Percentiles rank a stretch among this genome's conserved stretches.
Evolutionary conservation across 2,113 vertebrate genomes (phyloP).

Genomic region (Dendropsophus ebraccatus): DNA sequence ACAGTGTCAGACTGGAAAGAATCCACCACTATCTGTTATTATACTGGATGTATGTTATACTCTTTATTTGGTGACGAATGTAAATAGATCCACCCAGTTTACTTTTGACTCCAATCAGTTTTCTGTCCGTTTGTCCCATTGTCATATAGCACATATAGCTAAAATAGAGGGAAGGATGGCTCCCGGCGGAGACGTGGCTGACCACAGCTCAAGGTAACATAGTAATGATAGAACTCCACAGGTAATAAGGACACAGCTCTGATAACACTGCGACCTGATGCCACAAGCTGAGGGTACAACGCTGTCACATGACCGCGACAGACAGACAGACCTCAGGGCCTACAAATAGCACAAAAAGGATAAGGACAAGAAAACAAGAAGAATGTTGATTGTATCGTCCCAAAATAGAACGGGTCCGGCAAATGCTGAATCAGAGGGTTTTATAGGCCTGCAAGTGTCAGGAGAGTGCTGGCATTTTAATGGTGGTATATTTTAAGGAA

Average conservation of each 20-base stretch:
- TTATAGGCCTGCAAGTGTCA: constrained; percentile 51
- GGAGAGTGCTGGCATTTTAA: constrained; percentile 56
- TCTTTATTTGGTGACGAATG: no score
- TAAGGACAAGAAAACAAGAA: not conserved
- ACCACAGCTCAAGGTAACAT: not conserved
- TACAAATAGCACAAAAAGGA: constrained; percentile 31
- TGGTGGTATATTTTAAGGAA: constrained; percentile 51
- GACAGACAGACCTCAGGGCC: not conserved
- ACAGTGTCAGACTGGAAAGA: no score
- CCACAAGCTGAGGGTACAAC: not conserved
- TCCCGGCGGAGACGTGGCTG: not conserved
- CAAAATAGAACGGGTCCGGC: constrained; percentile 38
- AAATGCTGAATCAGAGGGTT: constrained; percentile 45
- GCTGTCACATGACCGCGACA: not conserved
- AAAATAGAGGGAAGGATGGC: not conserved
- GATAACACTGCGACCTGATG: not conserved
- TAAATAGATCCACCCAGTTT: no score
- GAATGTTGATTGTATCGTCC: constrained; percentile 27
- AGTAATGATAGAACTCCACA: not conserved
- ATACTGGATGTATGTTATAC: no score
- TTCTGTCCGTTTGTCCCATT: no score
- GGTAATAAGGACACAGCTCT: no score
- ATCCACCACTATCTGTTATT: no score
- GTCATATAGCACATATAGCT: no score
- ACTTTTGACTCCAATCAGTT: no score